These are phyloP conservation scores for Plectropomus leopardus DNA, from an alignment of 2,113 vertebrate genomes.

Conservation along the genomic window DNA sequence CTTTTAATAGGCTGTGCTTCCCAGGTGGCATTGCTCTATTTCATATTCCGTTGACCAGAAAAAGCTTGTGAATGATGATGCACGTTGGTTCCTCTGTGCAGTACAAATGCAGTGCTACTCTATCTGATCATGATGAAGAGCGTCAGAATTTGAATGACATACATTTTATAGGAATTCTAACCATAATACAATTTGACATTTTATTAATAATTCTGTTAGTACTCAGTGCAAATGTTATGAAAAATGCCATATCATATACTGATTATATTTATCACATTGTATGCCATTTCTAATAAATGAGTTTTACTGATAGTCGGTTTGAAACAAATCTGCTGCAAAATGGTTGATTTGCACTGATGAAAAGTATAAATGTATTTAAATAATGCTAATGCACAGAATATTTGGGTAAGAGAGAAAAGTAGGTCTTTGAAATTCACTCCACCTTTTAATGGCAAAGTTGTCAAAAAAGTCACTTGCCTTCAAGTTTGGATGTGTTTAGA, in stretches of 20 bases:
- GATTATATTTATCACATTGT: background rate
- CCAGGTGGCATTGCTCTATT: conserved; percentile 61
- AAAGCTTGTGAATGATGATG: conserved; percentile 26
- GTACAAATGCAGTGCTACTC: background rate
- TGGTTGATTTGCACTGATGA: background rate
- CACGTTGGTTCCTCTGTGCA: conserved; percentile 4
- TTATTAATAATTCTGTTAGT: background rate
- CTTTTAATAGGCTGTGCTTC: conserved; percentile 61
- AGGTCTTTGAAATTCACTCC: background rate
- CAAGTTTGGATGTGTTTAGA: too few species aligned
- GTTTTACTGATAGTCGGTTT: too few species aligned
- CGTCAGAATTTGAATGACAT: conserved; percentile 7
- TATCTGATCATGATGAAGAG: background rate
- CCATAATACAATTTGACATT: too few species aligned
- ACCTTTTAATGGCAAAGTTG: background rate
- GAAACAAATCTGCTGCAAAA: too few species aligned
- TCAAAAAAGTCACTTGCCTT: too few species aligned
- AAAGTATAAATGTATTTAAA: background rate
- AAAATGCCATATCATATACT: background rate
- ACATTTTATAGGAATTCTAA: background rate
- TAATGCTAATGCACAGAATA: background rate
- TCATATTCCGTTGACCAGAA: conserved; percentile 51
- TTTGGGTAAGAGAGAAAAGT: background rate
- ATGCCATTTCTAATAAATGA: background rate
- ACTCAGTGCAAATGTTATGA: background rate